Percentiles rank a stretch among this genome's conserved stretches.
Conservation (phyloP, 2,888 invertebrate species). For the Sinohyriopsis cumingii region DNA sequence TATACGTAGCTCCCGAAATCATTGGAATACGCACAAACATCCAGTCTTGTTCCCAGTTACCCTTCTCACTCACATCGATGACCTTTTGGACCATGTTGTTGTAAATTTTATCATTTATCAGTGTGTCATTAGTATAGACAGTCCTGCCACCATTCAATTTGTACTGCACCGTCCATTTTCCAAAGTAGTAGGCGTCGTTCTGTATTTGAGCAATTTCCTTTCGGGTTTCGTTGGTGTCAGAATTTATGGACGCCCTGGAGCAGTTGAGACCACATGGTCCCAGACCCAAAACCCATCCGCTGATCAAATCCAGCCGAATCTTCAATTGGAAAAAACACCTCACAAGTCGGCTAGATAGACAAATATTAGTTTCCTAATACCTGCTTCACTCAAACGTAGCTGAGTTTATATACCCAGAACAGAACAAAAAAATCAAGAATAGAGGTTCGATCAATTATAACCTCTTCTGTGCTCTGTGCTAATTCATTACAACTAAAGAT, state of each 20-base stretch:
- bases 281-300: constrained; percentile 43
- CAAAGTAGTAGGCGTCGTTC: constrained; percentile 27
- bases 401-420: no score
- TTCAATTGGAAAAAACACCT: background rate
- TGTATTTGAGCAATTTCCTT: background rate
- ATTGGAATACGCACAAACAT: constrained; percentile 18
- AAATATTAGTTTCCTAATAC: no score
- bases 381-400: no score
- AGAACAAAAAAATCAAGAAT: no score
- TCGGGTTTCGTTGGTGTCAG: constrained; percentile 21
- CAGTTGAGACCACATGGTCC: constrained; percentile 46
- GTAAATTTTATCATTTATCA: constrained; percentile 12
- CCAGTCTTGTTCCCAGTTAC: constrained; percentile 41
- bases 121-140: background rate
- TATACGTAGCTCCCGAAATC: constrained; percentile 5
- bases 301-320: constrained; percentile 36
- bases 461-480: no score
- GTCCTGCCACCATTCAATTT: background rate
- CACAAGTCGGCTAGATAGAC: no score
- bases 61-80: constrained; percentile 28
- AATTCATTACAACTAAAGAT: no score
- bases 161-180: constrained; percentile 30
- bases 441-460: no score
- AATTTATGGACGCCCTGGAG: constrained; percentile 20
- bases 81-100: constrained; percentile 21